Conservation (phyloP, 2,113 vertebrate genomes). For the Labeo catla region DNA sequence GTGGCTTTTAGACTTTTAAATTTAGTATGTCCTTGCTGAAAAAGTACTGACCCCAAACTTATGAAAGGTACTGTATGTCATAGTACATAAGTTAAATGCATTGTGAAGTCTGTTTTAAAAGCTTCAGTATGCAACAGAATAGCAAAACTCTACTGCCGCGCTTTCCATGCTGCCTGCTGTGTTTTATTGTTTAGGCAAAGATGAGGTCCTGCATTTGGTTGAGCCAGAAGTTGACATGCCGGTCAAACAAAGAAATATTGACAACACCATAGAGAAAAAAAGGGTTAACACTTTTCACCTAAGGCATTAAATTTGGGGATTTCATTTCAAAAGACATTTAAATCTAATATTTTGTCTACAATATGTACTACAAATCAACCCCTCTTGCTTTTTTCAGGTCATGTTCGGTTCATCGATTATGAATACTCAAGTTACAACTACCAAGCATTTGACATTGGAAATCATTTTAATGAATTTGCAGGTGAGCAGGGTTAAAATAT, state of each 20-base stretch:
- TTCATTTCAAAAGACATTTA: background rate
- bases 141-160: background rate
- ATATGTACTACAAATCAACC: background rate
- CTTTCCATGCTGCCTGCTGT: background rate
- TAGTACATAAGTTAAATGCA: background rate
- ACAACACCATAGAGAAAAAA: background rate
- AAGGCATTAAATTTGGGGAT: background rate
- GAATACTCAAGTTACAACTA: constrained; percentile 98
- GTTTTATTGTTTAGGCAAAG: constrained; percentile 2
- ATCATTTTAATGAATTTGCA: constrained; percentile 98
- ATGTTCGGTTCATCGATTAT: constrained; percentile 92
- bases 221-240: background rate
- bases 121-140: background rate
- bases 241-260: background rate
- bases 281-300: background rate
- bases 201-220: background rate
- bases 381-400: constrained; percentile 72
- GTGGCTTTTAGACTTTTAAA: background rate
- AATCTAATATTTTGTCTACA: background rate
- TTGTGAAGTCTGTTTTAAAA: background rate
- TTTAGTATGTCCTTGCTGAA: background rate
- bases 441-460: constrained; percentile 97
- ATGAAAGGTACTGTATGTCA: background rate
- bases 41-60: background rate
- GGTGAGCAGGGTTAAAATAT: constrained; percentile 74